These are phyloP conservation scores for Xyrichtys novacula DNA, from an alignment of 2,797 vertebrate species.

Conservation along the genomic window DNA sequence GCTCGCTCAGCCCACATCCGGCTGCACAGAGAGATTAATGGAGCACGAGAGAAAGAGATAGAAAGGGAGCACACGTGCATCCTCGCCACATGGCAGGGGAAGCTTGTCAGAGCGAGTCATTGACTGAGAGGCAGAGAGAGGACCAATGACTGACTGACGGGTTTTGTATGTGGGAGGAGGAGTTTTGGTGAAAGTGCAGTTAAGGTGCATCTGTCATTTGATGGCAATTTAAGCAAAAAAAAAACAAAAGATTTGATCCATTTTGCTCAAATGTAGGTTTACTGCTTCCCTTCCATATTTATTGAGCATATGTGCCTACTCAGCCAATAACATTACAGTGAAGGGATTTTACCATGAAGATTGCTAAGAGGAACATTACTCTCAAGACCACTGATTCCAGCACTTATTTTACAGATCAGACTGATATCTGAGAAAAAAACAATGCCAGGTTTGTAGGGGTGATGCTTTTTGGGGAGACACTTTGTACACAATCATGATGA, in stretches of 20 bases:
- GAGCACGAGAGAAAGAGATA: conserved; percentile 81
- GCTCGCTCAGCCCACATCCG: conserved; percentile 75
- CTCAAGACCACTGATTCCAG: neutral
- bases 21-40: conserved; percentile 84
- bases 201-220: conserved; percentile 51
- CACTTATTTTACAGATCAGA: conserved; percentile 44
- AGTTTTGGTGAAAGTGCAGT: conserved; percentile 42
- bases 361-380: conserved; percentile 21
- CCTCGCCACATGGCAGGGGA: conserved; percentile 79
- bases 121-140: conserved; percentile 47
- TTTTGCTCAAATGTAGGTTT: conserved; percentile 27
- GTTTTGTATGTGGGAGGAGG: conserved; percentile 13
- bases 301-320: conserved; percentile 13
- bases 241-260: neutral
- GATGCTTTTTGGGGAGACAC: conserved; percentile 58
- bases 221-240: conserved; percentile 35
- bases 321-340: conserved; percentile 52
- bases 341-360: conserved; percentile 41
- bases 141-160: conserved; percentile 36
- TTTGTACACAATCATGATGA: conserved; percentile 54
- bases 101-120: conserved; percentile 59
- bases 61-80: conserved; percentile 81
- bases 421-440: conserved; percentile 40
- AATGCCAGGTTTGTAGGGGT: conserved; percentile 28
- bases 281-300: neutral